Conservation (phyloP, 2,888 invertebrate species). For the Epinotia demarniana region DNA sequence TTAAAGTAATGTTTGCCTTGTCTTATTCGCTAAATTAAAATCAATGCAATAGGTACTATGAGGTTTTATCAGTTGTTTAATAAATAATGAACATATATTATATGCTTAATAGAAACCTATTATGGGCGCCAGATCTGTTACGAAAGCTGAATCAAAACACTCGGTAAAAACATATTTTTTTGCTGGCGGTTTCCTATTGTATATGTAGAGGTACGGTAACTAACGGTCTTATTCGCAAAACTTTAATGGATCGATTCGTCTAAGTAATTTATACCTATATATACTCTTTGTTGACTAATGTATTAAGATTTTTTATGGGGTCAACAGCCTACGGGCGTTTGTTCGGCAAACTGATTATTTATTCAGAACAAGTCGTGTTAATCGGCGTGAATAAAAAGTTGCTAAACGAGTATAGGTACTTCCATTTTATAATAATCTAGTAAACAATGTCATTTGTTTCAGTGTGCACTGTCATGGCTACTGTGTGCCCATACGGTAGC, state of each 20-base stretch:
- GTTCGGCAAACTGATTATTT: constrained; percentile 64
- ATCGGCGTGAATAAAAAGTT: constrained; percentile 48
- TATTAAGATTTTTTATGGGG: constrained; percentile 66
- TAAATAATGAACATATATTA: too few relatives aligned
- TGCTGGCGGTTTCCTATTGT: constrained; percentile 20
- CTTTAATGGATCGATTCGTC: constrained; percentile 63
- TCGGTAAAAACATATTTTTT: constrained; percentile 15
- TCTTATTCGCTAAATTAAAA: too few relatives aligned
- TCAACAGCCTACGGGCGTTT: constrained; percentile 71
- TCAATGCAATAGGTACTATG: too few relatives aligned
- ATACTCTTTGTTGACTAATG: constrained; percentile 66
- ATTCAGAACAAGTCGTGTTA: constrained; percentile 64
- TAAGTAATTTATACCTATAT: constrained; percentile 70
- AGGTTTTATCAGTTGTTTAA: too few relatives aligned
- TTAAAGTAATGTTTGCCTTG: too few relatives aligned
- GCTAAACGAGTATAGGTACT: constrained; percentile 22
- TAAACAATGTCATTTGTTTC: constrained; percentile 45
- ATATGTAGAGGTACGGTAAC: constrained; percentile 45
- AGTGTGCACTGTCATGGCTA: constrained; percentile 65
- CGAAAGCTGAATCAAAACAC: constrained; percentile 1
- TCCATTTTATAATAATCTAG: background rate
- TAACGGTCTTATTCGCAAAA: constrained; percentile 60
- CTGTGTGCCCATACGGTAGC: constrained; percentile 63
- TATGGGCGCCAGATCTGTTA: background rate
- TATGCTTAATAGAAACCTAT: background rate